Conservation (phyloP, 2,113 vertebrate species). For the Synodontis membranacea region DNA sequence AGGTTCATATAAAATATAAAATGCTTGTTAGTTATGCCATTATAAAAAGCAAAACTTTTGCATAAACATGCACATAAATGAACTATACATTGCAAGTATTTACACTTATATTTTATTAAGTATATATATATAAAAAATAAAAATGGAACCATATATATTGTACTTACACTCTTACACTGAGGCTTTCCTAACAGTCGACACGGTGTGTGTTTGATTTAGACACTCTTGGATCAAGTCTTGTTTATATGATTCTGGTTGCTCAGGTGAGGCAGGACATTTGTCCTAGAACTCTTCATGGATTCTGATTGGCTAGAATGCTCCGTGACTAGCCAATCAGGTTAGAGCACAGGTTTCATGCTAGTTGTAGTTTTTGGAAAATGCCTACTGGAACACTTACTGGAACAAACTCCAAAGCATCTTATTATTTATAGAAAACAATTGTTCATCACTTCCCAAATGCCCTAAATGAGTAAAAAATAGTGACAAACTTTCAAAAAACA, state of each 20-base stretch:
- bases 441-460: not conserved
- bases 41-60: not conserved
- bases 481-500: not conserved
- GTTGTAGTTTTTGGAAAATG: constrained; percentile 8
- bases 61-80: not conserved
- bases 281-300: constrained; percentile 25
- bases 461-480: not conserved
- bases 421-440: constrained; percentile 18
- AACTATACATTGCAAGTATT: not conserved
- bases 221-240: constrained; percentile 29
- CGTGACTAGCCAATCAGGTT: constrained; percentile 48
- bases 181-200: constrained; percentile 27
- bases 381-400: not conserved
- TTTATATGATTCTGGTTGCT: constrained; percentile 49
- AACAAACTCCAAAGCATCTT: not conserved
- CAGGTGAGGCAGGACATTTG: constrained; percentile 61
- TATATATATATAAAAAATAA: not conserved
- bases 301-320: constrained; percentile 22
- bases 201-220: constrained; percentile 33
- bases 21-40: not conserved
- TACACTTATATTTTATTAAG: too few species aligned
- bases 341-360: constrained; percentile 19
- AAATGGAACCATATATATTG: not conserved
- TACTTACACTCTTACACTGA: constrained; percentile 66
- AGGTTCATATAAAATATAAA: too few species aligned